These are phyloP conservation scores for Sphenodon punctatus DNA, from an alignment of 2,797 vertebrate genomes.

Conservation along the genomic window DNA sequence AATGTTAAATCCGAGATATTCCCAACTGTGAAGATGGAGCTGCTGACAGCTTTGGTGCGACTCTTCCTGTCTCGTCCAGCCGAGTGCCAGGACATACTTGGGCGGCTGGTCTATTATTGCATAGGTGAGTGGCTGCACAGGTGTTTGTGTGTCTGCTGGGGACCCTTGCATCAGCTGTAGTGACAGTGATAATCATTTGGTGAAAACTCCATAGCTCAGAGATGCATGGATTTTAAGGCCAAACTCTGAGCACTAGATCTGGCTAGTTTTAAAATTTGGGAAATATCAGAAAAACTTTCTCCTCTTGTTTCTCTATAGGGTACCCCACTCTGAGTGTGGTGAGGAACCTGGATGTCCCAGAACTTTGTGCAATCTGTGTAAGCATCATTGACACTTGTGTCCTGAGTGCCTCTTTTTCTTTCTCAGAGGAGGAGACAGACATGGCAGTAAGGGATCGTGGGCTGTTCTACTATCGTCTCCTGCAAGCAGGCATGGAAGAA, in stretches of 20 bases:
- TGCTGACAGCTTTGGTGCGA: slow-evolving; percentile 85
- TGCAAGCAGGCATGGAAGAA: slow-evolving; percentile 84
- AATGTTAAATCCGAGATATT: slow-evolving; percentile 83
- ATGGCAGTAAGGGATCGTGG: slow-evolving; percentile 91
- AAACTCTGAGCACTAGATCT: neutral
- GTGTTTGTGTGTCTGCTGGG: neutral
- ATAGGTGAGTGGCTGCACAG: slow-evolving; percentile 78
- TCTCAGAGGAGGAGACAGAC: slow-evolving; percentile 89
- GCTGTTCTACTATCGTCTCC: slow-evolving; percentile 90
- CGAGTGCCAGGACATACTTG: slow-evolving; percentile 92
- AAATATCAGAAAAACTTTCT: too few species aligned
- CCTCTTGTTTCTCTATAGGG: neutral
- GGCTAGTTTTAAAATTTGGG: neutral
- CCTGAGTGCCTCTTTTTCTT: neutral
- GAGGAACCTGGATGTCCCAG: neutral
- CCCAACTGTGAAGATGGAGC: slow-evolving; percentile 87
- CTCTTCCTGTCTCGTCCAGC: slow-evolving; percentile 91
- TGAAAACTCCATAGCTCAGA: neutral
- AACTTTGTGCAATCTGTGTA: neutral
- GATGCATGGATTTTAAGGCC: neutral
- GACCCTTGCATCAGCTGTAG: neutral
- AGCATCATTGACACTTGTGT: neutral
- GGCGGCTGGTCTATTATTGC: slow-evolving; percentile 87
- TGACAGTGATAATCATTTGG: neutral
- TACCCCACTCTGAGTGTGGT: neutral